phyloP scores from a whole-genome alignment of 2,888 invertebrate genomes.

The Drosophila seclusa region DNA sequence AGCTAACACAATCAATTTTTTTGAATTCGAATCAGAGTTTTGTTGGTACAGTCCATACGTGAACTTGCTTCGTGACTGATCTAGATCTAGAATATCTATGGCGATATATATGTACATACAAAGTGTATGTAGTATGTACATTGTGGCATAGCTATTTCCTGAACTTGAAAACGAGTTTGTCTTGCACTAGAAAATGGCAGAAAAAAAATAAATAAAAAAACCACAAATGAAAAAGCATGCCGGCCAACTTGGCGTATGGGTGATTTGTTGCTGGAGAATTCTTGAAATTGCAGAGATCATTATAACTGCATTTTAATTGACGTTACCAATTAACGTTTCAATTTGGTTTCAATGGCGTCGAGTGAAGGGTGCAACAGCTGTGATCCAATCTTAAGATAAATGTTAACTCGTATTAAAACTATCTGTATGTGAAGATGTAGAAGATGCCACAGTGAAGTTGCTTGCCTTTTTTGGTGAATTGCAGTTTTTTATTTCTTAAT shows the following conservation, averaged over 20 bases:
- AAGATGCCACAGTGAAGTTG: slow-evolving; percentile 66
- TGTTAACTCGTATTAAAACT: background rate
- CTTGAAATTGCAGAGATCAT: slow-evolving; percentile 64
- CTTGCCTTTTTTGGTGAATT: slow-evolving; percentile 65
- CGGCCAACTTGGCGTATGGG: slow-evolving; percentile 63
- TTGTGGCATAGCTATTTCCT: slow-evolving; percentile 66
- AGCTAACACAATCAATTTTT: background rate
- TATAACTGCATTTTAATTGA: slow-evolving; percentile 68
- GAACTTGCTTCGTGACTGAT: slow-evolving; percentile 36
- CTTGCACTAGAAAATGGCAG: slow-evolving; percentile 45
- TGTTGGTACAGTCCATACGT: slow-evolving; percentile 12
- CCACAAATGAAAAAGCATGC: slow-evolving; percentile 5
- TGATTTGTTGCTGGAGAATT: slow-evolving; percentile 55
- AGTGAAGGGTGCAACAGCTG: slow-evolving; percentile 49
- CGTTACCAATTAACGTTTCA: slow-evolving; percentile 43
- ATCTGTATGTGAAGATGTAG: background rate
- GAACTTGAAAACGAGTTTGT: slow-evolving; percentile 75
- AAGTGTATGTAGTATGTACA: slow-evolving; percentile 14
- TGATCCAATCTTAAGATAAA: slow-evolving; percentile 21
- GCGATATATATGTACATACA: slow-evolving; percentile 20
- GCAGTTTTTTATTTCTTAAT: slow-evolving; percentile 37
- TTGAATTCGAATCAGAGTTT: slow-evolving; percentile 8
- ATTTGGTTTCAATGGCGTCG: slow-evolving; percentile 12
- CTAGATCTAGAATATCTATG: slow-evolving; percentile 51
- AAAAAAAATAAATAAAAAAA: slow-evolving; percentile 8